phyloP scores from a whole-genome alignment of 1,140 invertebrate species.

The Neocloeon triangulifer region DNA sequence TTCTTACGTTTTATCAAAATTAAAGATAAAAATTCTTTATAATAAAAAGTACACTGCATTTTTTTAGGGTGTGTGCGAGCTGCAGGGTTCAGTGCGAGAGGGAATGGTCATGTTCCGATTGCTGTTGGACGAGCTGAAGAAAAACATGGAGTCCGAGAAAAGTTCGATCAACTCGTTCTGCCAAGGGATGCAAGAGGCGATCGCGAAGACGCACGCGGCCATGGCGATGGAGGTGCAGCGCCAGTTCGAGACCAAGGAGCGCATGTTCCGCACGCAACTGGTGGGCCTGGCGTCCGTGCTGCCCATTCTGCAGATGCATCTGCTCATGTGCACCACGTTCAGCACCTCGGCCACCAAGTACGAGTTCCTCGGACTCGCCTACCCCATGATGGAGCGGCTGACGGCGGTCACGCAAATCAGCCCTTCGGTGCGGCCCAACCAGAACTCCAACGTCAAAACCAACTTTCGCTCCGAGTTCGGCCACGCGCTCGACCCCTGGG shows the following conservation, averaged over 20 bases:
- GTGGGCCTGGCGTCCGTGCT: constrained; percentile 29
- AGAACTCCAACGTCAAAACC: constrained; percentile 30
- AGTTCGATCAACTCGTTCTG: constrained; percentile 37
- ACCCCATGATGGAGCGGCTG: constrained; percentile 37
- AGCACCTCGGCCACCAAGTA: constrained; percentile 41
- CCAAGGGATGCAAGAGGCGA: constrained; percentile 37
- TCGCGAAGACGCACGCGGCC: constrained; percentile 35
- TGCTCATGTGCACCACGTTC: constrained; percentile 40
- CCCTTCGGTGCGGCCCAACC: constrained; percentile 30
- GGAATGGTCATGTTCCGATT: constrained; percentile 37
- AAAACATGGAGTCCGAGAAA: constrained; percentile 40
- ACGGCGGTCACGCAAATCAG: constrained; percentile 35
- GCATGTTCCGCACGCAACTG: constrained; percentile 33
- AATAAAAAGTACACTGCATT: too few species aligned
- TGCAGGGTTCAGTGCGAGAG: constrained; percentile 35
- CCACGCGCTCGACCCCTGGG: constrained; percentile 33
- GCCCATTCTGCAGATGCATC: constrained; percentile 37
- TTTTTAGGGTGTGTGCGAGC: constrained; percentile 26
- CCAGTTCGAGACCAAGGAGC: constrained; percentile 41
- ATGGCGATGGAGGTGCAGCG: constrained; percentile 38
- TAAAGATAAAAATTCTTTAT: too few species aligned
- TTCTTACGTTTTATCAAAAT: too few species aligned
- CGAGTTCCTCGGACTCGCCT: constrained; percentile 43
- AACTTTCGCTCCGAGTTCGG: constrained; percentile 39
- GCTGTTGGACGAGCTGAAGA: constrained; percentile 35